Evolutionary conservation across 2,113 vertebrate genomes (phyloP).

Genomic region (Leptosomus discolor): DNA sequence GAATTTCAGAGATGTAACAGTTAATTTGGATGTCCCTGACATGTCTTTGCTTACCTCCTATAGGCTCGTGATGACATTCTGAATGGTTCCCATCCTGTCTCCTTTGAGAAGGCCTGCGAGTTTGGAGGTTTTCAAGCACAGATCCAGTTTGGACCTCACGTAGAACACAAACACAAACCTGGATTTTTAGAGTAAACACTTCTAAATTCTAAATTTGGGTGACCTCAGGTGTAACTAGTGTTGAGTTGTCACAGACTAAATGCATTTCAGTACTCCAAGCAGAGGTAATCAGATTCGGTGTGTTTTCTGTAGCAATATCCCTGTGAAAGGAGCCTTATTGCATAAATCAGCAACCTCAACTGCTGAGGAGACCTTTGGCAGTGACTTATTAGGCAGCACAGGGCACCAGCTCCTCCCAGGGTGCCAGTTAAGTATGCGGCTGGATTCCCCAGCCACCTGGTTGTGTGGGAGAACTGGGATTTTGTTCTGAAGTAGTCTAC

Average conservation of each 20-base stretch:
- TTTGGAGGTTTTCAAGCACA: slow-evolving; percentile 97
- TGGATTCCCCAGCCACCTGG: neutral
- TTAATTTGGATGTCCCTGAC: neutral
- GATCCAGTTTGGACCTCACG: slow-evolving; percentile 98
- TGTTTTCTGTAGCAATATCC: neutral
- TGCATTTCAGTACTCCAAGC: neutral
- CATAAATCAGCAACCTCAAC: neutral
- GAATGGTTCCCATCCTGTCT: slow-evolving; percentile 97
- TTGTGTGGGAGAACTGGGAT: neutral
- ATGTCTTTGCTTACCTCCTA: neutral
- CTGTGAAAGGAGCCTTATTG: neutral
- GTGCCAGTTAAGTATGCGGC: neutral
- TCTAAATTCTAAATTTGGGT: neutral
- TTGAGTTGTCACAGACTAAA: neutral
- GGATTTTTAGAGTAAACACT: slow-evolving; percentile 95
- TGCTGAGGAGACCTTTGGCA: neutral
- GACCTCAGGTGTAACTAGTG: neutral
- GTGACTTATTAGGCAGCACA: neutral
- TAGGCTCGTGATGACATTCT: slow-evolving; percentile 98
- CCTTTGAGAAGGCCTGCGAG: slow-evolving; percentile 98
- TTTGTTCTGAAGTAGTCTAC: neutral
- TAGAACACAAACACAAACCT: slow-evolving; percentile 97
- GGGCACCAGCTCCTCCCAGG: neutral
- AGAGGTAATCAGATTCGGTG: neutral
- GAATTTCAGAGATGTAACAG: neutral